phyloP scores from a whole-genome alignment of 2,888 invertebrate species.

The Rhogogaster chlorosoma region DNA sequence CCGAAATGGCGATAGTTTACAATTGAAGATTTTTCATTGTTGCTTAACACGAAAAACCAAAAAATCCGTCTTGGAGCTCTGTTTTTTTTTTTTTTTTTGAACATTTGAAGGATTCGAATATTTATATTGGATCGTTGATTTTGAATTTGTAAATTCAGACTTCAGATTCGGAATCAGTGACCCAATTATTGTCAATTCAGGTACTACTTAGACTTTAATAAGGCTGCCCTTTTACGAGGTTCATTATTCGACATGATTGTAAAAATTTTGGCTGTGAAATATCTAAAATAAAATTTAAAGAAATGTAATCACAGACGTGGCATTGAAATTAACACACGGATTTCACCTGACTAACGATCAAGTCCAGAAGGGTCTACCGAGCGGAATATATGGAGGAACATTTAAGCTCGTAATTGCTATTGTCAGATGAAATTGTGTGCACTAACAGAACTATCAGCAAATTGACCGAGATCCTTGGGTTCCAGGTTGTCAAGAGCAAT shows the following conservation, averaged over 20 bases:
- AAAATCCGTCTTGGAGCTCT: too few relatives aligned
- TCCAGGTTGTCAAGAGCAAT: neutral
- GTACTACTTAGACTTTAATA: too few relatives aligned
- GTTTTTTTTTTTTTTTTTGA: neutral
- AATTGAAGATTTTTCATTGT: neutral
- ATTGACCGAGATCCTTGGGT: neutral
- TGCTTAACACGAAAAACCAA: neutral
- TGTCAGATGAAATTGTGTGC: neutral
- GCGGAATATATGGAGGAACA: neutral
- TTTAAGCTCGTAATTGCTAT: neutral
- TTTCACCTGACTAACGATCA: neutral
- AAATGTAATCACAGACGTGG: neutral
- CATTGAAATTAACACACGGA: neutral
- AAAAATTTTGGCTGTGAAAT: too few relatives aligned
- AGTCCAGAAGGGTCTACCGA: neutral
- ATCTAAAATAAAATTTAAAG: neutral
- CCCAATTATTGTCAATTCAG: too few relatives aligned
- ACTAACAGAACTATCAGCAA: neutral
- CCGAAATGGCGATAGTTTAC: neutral
- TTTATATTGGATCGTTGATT: neutral
- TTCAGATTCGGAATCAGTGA: neutral
- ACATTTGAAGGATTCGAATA: neutral
- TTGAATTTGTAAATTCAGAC: neutral
- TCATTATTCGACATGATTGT: too few relatives aligned
- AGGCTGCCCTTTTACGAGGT: too few relatives aligned